Base-by-base conservation (phyloP, 2,113 vertebrate species). In the Nothocercus nigrocapillus region DNA sequence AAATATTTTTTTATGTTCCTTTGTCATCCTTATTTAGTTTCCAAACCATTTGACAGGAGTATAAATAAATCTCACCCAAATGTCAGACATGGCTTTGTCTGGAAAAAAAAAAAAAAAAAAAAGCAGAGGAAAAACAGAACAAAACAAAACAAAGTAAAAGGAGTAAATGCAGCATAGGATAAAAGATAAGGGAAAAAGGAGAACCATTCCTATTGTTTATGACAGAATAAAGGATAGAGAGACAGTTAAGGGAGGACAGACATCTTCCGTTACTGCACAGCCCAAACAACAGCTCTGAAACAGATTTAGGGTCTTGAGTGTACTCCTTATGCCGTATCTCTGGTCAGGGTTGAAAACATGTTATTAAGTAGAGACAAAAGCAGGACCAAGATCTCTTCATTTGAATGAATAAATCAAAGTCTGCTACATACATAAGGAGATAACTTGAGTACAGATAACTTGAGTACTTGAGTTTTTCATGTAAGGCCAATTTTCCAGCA, bases 21-120 rank as follows among this genome's bases (percentile, higher is more conserved):
- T 56, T 94, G 28, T 42, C 34, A 75, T n/a, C 17, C 11, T 59
- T 70, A 72, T 8, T 63, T 22, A 72, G 16, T 34, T 88, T 21
- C 28, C 16, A 76, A 85, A 54, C 25, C 36, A 62, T 64, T 19
- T 92, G 69, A 85, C 25, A 64, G 34, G 20, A 85, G 6, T 73
- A 91, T 80, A 96, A 93, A 85, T 78, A 92, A 82, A 92, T 76
- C 32, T 72, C 47, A 82, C 12, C 24, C 21, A 11, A 40, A 69
- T 51, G 21, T 81, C 78, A 92, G 45, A 81, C 15, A 85, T 9
- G 8, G 22, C 59, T 80, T 78, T 92, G 38, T 49, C n/a, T 70
- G 45, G 85, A 82, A 11, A 49, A 49, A 24, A 47, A 70, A 20
- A n/a, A 82, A 11, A 49, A 49, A 24, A 47, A 70, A 20, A n/a